Evolutionary conservation across 2,797 vertebrate genomes (phyloP).

Genomic region (Pitangus sulphuratus): DNA sequence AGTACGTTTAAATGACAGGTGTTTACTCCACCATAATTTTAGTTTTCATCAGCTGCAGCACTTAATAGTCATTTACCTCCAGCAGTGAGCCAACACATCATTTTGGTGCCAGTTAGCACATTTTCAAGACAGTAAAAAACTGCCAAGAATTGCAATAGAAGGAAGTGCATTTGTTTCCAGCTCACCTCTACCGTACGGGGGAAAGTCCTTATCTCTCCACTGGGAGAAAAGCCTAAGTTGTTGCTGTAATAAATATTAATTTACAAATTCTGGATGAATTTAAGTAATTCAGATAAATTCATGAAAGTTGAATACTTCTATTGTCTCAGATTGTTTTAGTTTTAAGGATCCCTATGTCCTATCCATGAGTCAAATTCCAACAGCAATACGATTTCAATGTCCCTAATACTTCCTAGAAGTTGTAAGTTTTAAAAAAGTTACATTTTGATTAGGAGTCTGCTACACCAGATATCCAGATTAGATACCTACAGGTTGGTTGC

Average conservation of each 20-base stretch:
- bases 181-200: neutral
- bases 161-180: neutral
- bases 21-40: neutral
- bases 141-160: neutral
- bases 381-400: neutral
- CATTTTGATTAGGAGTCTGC: neutral
- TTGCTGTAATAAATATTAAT: neutral
- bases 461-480: rapidly evolving
- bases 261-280: neutral
- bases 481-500: neutral
- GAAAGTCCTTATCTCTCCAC: neutral
- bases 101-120: neutral
- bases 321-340: neutral
- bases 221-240: neutral
- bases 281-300: neutral
- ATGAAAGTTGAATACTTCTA: neutral
- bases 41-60: neutral
- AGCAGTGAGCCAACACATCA: neutral
- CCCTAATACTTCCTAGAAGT: neutral
- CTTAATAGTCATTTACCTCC: neutral
- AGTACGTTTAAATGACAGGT: neutral
- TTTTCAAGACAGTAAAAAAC: neutral
- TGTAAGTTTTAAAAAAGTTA: neutral
- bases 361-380: neutral
- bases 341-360: neutral